These are phyloP conservation scores for Caenorhabditis angaria DNA, from an alignment of 2,888 invertebrate genomes.

Conservation along the genomic window DNA sequence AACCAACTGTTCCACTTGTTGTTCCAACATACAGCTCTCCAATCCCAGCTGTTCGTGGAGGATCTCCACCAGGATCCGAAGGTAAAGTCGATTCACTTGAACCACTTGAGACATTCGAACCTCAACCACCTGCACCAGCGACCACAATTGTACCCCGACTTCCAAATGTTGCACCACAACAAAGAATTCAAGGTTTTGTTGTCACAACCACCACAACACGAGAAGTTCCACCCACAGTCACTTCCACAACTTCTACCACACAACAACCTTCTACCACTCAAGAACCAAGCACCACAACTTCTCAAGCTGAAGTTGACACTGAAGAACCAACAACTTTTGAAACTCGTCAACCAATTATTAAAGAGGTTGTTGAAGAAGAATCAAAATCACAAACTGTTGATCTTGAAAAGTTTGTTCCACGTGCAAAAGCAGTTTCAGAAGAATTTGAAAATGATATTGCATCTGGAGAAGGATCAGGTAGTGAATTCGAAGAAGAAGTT, in stretches of 20 bases:
- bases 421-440: not conserved
- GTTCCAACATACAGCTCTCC: conserved; percentile 37
- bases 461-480: not conserved
- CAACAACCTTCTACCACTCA: conserved; percentile 7
- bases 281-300: conserved; percentile 12
- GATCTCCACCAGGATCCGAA: conserved; percentile 22
- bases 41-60: conserved; percentile 21
- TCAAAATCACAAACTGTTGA: not conserved
- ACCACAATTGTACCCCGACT: conserved; percentile 37
- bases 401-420: conserved; percentile 9
- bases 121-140: conserved; percentile 37
- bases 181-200: conserved; percentile 37
- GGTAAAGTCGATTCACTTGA: conserved; percentile 4
- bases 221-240: conserved; percentile 16
- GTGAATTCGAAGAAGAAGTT: conserved; percentile 18
- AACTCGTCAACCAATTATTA: conserved; percentile 2
- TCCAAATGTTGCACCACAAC: conserved; percentile 8
- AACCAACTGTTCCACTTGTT: conserved; percentile 39
- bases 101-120: conserved; percentile 23
- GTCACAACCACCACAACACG: conserved; percentile 23
- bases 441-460: conserved; percentile 11
- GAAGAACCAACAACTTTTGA: conserved; percentile 5
- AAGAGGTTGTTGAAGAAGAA: conserved; percentile 13
- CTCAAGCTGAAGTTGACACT: conserved; percentile 11
- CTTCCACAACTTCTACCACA: conserved; percentile 18